Percentiles rank a stretch among this genome's conserved stretches.
These are phyloP conservation scores for Hipparchia sbordonii DNA, from an alignment of 2,888 invertebrate genomes.

Conservation along the genomic window DNA sequence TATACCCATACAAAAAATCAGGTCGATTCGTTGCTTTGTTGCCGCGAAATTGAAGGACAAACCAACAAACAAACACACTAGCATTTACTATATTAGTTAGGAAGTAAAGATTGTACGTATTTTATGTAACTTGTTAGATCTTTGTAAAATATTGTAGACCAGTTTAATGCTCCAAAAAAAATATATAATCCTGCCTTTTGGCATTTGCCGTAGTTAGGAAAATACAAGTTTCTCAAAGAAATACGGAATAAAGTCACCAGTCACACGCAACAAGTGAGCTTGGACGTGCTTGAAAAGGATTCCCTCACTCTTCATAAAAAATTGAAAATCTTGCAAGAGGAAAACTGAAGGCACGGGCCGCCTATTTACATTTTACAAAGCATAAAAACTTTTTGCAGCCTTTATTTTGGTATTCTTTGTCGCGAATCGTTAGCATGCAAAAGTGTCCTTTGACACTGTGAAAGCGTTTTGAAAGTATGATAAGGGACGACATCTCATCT, in stretches of 20 bases:
- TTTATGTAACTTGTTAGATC: too few species aligned
- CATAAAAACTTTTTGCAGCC: constrained; percentile 9
- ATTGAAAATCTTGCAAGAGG: constrained; percentile 4
- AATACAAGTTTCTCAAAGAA: background rate
- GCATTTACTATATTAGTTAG: too few species aligned
- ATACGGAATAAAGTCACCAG: background rate
- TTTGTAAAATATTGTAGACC: too few species aligned
- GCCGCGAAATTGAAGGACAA: too few species aligned
- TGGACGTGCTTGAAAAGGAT: constrained; percentile 3
- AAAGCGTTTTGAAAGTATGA: constrained; percentile 16
- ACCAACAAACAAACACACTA: too few species aligned
- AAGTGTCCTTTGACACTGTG: constrained; percentile 19
- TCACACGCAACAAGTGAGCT: constrained; percentile 4
- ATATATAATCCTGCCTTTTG: too few species aligned
- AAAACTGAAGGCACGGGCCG: constrained; percentile 3
- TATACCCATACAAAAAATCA: too few species aligned
- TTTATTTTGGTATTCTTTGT: constrained; percentile 11
- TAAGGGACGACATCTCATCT: constrained; percentile 2
- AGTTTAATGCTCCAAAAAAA: too few species aligned
- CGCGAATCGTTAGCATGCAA: constrained; percentile 18
- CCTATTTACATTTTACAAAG: constrained; percentile 17
- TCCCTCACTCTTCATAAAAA: background rate
- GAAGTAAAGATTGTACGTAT: too few species aligned
- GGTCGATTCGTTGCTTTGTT: too few species aligned
- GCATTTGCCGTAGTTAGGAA: too few species aligned